These are phyloP conservation scores for Tetragonula carbonaria DNA, from an alignment of 2,888 invertebrate genomes.

Conservation along the genomic window DNA sequence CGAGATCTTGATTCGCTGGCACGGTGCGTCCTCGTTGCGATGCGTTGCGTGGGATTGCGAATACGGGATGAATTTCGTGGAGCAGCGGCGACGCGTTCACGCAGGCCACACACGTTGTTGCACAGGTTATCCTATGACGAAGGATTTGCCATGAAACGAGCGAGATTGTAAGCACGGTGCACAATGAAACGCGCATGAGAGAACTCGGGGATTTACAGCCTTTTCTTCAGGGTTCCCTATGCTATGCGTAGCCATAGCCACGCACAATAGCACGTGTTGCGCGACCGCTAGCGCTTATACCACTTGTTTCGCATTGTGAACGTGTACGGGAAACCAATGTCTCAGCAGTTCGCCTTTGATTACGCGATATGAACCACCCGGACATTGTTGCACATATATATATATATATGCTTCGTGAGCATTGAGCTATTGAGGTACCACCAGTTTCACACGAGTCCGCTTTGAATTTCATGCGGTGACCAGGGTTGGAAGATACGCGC, in stretches of 20 bases:
- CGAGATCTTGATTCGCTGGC: slow-evolving; percentile 41
- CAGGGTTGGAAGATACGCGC: slow-evolving; percentile 41
- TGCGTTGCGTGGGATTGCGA: slow-evolving; percentile 75
- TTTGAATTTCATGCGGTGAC: slow-evolving; percentile 55
- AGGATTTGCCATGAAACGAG: slow-evolving; percentile 75
- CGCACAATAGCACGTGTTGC: slow-evolving; percentile 75
- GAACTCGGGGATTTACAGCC: slow-evolving; percentile 72
- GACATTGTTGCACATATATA: slow-evolving; percentile 55
- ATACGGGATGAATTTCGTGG: slow-evolving; percentile 76
- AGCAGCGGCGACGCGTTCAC: slow-evolving; percentile 48
- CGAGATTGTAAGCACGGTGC: slow-evolving; percentile 72
- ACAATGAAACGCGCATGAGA: slow-evolving; percentile 72
- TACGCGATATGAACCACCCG: slow-evolving; percentile 66
- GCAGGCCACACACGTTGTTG: slow-evolving; percentile 75
- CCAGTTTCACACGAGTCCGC: slow-evolving; percentile 56
- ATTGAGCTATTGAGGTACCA: slow-evolving; percentile 57
- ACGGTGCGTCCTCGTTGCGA: slow-evolving; percentile 65
- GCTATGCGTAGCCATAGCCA: slow-evolving; percentile 59
- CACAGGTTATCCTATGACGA: slow-evolving; percentile 68
- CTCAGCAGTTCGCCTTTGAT: slow-evolving; percentile 67
- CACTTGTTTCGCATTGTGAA: slow-evolving; percentile 69
- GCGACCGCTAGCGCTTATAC: slow-evolving; percentile 67
- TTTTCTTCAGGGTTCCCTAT: slow-evolving; percentile 67
- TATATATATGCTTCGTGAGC: slow-evolving; percentile 19
- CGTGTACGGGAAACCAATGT: slow-evolving; percentile 65